Evolutionary conservation across 2,888 invertebrate genomes (phyloP), one percentile per base, ranked within the genome.

Genomic region (Macaria notata): DNA sequence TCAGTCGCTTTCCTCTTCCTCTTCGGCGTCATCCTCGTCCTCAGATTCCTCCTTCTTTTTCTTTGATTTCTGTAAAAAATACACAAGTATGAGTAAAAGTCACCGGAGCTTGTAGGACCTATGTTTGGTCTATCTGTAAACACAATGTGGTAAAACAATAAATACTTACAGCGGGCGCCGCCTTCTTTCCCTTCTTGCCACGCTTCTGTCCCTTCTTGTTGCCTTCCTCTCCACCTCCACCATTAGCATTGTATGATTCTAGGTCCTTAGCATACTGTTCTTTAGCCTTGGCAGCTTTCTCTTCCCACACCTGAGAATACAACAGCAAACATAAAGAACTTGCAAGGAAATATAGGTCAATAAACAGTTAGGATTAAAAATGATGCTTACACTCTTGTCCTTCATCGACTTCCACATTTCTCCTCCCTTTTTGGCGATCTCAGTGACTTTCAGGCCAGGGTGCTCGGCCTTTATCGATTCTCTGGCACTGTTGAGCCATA

Each of bases 401-500:
- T 95, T 95, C 81, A 98, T 91, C 61, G 94, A 95, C 75, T 96
- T 95, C 99, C 99, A 99, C 92, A 98, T 92, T 92, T 99, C 98
- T 49, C 99, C 99, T 58, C 96, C 99, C 78, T 97, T 97, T 88
- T 98, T 98, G 44, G 98, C 96, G 61, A 99, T 94, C 77, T 99
- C 99, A 6, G 97, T 97, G 31, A 99, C 94, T 76, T 95, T 94
- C 64, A 98, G 95, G 63, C 98, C 98, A 33, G 99, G 98, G 92
- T 97, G 94, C 50, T 98, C 97, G 39, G 95, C 92, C 86, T 98
- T 99, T 66, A 99, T 97, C 68, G 93, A 91, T 73, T 98, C 97
- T 69, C 99, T 93, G 61, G 94, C 95, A 69, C 96, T 97, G 83
- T 97, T 98, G 68, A 99, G 92, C 98, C 98, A 99, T 68, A 99